Conservation (phyloP, 2,113 vertebrate species). For the Marmota flaviventris region DNA sequence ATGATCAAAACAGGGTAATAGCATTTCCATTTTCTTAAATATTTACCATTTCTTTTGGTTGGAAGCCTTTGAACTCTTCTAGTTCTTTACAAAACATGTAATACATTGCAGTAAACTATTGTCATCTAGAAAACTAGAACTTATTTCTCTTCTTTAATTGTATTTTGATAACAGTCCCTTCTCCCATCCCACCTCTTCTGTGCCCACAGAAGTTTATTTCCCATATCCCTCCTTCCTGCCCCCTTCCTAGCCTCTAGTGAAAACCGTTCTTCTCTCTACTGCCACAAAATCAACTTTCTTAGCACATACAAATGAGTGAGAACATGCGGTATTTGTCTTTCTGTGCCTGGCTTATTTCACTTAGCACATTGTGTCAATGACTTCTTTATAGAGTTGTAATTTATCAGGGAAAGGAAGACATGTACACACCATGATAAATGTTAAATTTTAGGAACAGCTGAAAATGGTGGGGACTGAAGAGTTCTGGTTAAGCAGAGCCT, state of each 20-base stretch:
- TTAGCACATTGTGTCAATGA: neutral
- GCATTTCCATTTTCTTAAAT: neutral
- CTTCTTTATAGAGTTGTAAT: neutral
- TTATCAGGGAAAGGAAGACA: constrained; percentile 2
- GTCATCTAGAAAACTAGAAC: neutral
- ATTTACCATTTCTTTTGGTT: neutral
- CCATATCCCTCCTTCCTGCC: neutral
- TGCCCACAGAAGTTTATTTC: neutral
- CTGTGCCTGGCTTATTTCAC: neutral
- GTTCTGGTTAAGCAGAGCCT: neutral
- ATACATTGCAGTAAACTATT: neutral
- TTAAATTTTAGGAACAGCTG: neutral
- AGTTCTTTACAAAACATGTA: neutral
- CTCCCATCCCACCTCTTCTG: too few species aligned
- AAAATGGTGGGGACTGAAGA: neutral
- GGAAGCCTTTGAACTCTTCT: neutral
- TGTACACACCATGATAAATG: neutral
- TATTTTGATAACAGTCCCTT: neutral
- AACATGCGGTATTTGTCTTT: neutral
- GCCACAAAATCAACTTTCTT: neutral
- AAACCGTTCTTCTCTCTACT: neutral
- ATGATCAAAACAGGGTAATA: neutral
- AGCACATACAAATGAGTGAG: neutral
- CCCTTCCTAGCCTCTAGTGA: neutral
- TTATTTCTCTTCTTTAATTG: neutral